Percentiles rank a stretch among this genome's conserved stretches.
phyloP scores from a whole-genome alignment of 2,113 vertebrate species.

The Laticauda laticaudata region DNA sequence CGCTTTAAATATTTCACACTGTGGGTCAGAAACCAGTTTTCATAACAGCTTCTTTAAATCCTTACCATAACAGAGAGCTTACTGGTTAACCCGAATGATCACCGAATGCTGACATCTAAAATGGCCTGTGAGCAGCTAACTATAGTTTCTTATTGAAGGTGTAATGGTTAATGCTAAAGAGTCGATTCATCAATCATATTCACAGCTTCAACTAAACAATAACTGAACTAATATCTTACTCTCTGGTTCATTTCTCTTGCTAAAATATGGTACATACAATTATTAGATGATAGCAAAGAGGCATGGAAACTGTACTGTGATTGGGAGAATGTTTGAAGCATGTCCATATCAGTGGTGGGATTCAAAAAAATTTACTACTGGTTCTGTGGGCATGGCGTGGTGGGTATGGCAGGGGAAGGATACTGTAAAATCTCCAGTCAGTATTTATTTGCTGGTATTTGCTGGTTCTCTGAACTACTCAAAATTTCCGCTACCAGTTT shows the following conservation, averaged over 20 bases:
- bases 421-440: too few species aligned
- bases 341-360: background rate
- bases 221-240: background rate
- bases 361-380: too few species aligned
- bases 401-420: too few species aligned
- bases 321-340: background rate
- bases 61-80: rapidly evolving
- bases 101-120: background rate
- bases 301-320: background rate
- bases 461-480: too few species aligned
- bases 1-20: background rate
- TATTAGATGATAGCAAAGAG: background rate
- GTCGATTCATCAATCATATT: background rate
- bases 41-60: background rate
- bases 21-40: background rate
- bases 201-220: background rate
- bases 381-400: too few species aligned
- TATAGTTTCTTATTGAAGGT: background rate
- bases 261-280: background rate
- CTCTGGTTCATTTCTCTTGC: background rate
- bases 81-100: background rate
- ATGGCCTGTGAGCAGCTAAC: background rate
- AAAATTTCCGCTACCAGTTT: too few species aligned
- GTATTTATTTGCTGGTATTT: too few species aligned
- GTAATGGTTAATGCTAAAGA: slow-evolving; percentile 3